Evolutionary conservation across 2,797 vertebrate species (phyloP).

Genomic region (Ataeniobius toweri): DNA sequence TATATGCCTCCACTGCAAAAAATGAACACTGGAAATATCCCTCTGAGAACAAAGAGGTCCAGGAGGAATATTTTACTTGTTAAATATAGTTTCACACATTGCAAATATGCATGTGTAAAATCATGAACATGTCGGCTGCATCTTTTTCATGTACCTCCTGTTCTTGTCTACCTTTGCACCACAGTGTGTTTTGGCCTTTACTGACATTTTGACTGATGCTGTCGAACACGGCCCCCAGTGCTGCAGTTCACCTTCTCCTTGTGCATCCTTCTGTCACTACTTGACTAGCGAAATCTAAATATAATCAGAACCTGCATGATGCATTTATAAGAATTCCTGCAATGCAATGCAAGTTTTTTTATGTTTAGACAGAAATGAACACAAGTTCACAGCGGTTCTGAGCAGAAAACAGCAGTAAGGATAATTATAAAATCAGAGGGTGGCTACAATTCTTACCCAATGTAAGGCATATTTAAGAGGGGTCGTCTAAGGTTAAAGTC

Average conservation of each 20-base stretch:
- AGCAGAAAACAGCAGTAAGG: background rate
- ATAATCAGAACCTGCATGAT: slow-evolving; percentile 1
- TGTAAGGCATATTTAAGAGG: slow-evolving; percentile 3
- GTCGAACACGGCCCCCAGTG: background rate
- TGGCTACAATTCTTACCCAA: background rate
- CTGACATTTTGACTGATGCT: slow-evolving; percentile 13
- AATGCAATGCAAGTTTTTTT: background rate
- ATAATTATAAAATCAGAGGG: slow-evolving; percentile 1
- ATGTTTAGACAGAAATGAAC: background rate
- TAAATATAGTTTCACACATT: background rate
- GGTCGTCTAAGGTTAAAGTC: slow-evolving; percentile 12
- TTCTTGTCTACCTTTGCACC: slow-evolving; percentile 12
- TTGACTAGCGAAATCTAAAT: background rate
- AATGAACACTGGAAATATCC: background rate
- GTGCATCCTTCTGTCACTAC: slow-evolving; percentile 6
- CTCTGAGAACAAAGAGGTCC: background rate
- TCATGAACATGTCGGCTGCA: background rate
- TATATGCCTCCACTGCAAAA: slow-evolving; percentile 3
- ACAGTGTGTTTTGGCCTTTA: slow-evolving; percentile 3
- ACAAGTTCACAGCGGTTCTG: too few relatives aligned
- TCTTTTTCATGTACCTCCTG: background rate
- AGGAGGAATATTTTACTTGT: background rate
- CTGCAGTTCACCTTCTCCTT: slow-evolving; percentile 6
- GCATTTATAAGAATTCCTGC: background rate
- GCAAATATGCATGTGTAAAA: background rate